Evolutionary conservation across 1,140 invertebrate genomes (phyloP), one percentile per base, ranked within the genome.

Genomic region (Apolygus lucorum): DNA sequence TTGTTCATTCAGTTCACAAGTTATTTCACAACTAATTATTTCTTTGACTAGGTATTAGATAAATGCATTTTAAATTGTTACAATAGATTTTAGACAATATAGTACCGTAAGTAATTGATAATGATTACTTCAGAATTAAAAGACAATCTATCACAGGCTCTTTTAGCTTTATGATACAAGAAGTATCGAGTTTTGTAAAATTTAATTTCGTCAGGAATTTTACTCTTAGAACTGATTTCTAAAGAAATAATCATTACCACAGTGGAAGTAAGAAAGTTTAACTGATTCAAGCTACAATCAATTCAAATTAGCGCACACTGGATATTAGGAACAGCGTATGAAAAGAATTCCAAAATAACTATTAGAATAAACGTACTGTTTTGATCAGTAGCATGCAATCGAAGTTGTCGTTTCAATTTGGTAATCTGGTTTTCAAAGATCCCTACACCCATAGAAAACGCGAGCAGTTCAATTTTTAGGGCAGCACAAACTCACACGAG

Each of bases 111-210:
- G 11, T 4, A 22, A 22, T 14, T 4, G 4, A 22, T 4, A 59
- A 13, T 59, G 54, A 59, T 17, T 24, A 11, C 54, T 59, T 59
- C 22, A 4, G 4, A 59, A 59, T 17, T 24, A 59, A 59, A 4
- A 59, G 54, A 59, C 11, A 59, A 59, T 24, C 22, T 59, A 59
- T 59, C 54, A 59, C 54, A 59, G 54, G 54, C 54, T 59, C 54
- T 17, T 59, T 59, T 17, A 59, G 54, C 54, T 59, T 59, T 59
- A 24, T 24, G 54, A 21, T 59, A 59, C 11, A 11, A 49, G 34
- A 17, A 8, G 54, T 59, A 13, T 13, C 22, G 22, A 49, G 34
- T 49, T 49, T 49, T 11, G 34, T 49, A 11, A 49, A 8, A 49
- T 49, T 49, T 49, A 49, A 49, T 11, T 17, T 11, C 8, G 8